Conservation (phyloP, 2,797 vertebrate genomes). For the Vespertilio murinus region DNA sequence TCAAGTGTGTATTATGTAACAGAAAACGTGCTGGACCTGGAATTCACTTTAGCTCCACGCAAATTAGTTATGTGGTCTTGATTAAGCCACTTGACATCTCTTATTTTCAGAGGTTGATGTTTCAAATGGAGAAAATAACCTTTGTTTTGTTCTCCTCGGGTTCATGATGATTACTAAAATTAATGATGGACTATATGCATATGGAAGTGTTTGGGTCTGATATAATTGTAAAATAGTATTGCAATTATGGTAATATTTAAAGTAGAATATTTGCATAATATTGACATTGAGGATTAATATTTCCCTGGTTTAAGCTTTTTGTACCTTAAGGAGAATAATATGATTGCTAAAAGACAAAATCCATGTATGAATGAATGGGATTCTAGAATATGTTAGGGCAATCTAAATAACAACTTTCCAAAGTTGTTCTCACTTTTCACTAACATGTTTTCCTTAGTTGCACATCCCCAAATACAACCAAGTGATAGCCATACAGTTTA, state of each 20-base stretch:
- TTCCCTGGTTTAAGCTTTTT: neutral
- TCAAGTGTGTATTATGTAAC: neutral
- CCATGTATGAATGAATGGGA: neutral
- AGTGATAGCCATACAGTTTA: neutral
- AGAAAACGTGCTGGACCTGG: neutral
- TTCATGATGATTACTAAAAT: conserved; percentile 47
- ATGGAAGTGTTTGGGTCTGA: neutral
- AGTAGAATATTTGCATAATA: neutral
- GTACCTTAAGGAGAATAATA: neutral
- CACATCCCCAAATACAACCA: neutral
- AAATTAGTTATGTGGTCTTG: neutral
- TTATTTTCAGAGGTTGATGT: neutral
- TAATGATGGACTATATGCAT: neutral
- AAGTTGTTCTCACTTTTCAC: neutral
- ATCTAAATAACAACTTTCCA: conserved; percentile 1
- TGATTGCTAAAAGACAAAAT: conserved; percentile 24
- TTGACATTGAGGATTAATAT: neutral
- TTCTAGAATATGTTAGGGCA: neutral
- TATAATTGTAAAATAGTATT: neutral
- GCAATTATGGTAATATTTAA: conserved; percentile 6
- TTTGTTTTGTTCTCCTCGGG: conserved; percentile 5
- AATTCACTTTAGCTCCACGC: neutral
- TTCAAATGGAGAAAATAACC: conserved; percentile 19
- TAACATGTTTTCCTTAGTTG: conserved; percentile 16
- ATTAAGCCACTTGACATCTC: neutral